Conservation (phyloP, 2,797 vertebrate genomes). For the Intellagama lesueurii region DNA sequence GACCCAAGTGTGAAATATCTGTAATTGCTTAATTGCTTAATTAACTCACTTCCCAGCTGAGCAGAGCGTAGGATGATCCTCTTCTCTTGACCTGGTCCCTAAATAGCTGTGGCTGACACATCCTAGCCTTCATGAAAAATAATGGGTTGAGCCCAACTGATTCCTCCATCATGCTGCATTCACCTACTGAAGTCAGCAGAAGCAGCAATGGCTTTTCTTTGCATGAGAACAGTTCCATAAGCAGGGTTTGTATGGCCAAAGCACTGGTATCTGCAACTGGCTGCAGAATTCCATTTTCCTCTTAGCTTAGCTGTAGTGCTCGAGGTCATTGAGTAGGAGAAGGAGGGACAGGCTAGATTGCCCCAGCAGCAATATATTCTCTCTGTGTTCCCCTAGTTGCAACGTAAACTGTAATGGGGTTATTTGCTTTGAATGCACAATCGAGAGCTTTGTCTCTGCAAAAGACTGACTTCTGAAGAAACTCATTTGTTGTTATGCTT, state of each 20-base stretch:
- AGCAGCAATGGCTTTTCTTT: not conserved
- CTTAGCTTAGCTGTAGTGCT: not conserved
- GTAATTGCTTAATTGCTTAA: not conserved
- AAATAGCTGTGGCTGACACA: not conserved
- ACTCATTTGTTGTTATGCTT: too few relatives aligned
- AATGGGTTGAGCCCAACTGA: not conserved
- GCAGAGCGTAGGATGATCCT: not conserved
- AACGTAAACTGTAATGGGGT: too few relatives aligned
- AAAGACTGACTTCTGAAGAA: too few relatives aligned
- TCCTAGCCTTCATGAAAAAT: not conserved
- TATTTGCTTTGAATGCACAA: too few relatives aligned
- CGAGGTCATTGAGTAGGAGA: not conserved
- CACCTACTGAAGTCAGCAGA: not conserved
- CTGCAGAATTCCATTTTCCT: not conserved
- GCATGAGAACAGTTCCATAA: not conserved
- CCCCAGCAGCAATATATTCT: too few relatives aligned
- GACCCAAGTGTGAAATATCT: not conserved
- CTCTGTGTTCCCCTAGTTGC: too few relatives aligned
- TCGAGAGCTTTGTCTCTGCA: too few relatives aligned
- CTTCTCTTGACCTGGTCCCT: not conserved
- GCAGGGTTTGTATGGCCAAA: not conserved
- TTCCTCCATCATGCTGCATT: too few relatives aligned
- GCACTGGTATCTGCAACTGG: not conserved
- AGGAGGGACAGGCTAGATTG: not conserved
- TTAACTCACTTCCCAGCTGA: not conserved